phyloP scores from a whole-genome alignment of 2,888 invertebrate genomes.

The Congeria kusceri region DNA sequence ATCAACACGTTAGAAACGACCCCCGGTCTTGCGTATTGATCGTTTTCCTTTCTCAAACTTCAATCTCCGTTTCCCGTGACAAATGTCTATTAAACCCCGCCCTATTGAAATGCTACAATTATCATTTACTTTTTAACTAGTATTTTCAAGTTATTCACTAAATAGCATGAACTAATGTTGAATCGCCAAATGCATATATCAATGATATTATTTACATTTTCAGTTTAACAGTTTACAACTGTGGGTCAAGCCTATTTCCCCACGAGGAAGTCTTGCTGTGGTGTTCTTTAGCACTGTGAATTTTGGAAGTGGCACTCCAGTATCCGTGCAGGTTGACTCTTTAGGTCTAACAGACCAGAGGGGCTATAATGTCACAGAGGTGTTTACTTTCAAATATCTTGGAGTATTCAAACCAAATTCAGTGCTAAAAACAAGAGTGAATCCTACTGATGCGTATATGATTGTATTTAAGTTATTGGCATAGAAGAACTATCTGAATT shows the following conservation, averaged over 20 bases:
- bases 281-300: constrained; percentile 75
- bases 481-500: constrained; percentile 1
- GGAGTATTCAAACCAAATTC: constrained; percentile 70
- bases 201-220: constrained; percentile 29
- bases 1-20: no score
- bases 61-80: no score
- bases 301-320: constrained; percentile 68
- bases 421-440: constrained; percentile 61
- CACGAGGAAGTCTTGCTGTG: constrained; percentile 79
- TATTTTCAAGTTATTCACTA: no score
- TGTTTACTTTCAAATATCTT: constrained; percentile 73
- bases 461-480: constrained; percentile 49
- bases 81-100: no score
- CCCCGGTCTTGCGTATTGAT: no score
- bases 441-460: constrained; percentile 69
- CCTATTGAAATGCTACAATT: no score
- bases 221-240: constrained; percentile 88
- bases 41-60: no score
- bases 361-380: constrained; percentile 80
- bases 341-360: constrained; percentile 69
- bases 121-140: no score
- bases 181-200: no score
- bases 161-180: no score
- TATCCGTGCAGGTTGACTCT: constrained; percentile 58
- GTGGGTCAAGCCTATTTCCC: constrained; percentile 90